phyloP scores from a whole-genome alignment of 2,797 vertebrate species.

The Atherinosoma microstoma region DNA sequence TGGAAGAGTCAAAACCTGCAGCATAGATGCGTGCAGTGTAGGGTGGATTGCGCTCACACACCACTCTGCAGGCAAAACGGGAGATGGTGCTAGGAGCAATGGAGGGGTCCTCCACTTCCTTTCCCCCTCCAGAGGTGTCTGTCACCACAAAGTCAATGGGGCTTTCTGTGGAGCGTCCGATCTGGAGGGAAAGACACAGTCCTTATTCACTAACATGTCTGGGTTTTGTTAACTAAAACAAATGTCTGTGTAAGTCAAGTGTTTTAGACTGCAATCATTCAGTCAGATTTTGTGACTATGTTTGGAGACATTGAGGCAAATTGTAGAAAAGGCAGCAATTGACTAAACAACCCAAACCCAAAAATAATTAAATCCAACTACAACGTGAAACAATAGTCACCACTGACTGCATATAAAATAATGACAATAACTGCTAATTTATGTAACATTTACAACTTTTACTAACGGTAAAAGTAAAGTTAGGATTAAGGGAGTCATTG shows the following conservation, averaged over 20 bases:
- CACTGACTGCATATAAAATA: no score
- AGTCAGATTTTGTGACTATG: no score
- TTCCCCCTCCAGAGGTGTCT: constrained; percentile 81
- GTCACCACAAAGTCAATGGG: constrained; percentile 87
- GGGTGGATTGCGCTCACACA: constrained; percentile 84
- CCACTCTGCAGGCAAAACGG: constrained; percentile 85
- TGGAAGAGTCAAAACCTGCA: constrained; percentile 87
- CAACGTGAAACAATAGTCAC: no score
- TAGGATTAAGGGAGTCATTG: not conserved
- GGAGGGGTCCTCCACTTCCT: constrained; percentile 83
- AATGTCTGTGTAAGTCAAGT: not conserved
- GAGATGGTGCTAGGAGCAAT: constrained; percentile 86
- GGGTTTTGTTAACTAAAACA: not conserved
- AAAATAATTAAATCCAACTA: no score
- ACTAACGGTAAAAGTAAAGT: not conserved
- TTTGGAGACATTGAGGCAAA: no score
- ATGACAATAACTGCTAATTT: no score
- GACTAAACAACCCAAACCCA: no score
- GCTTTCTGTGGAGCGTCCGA: constrained; percentile 85
- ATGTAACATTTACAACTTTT: not conserved
- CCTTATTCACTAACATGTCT: not conserved
- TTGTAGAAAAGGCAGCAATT: not conserved
- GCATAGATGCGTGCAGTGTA: constrained; percentile 87
- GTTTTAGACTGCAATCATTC: no score
- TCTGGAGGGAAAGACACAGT: constrained; percentile 60